These are phyloP conservation scores for Passerculus sandwichensis DNA, from an alignment of 2,797 vertebrate genomes.

Conservation along the genomic window DNA sequence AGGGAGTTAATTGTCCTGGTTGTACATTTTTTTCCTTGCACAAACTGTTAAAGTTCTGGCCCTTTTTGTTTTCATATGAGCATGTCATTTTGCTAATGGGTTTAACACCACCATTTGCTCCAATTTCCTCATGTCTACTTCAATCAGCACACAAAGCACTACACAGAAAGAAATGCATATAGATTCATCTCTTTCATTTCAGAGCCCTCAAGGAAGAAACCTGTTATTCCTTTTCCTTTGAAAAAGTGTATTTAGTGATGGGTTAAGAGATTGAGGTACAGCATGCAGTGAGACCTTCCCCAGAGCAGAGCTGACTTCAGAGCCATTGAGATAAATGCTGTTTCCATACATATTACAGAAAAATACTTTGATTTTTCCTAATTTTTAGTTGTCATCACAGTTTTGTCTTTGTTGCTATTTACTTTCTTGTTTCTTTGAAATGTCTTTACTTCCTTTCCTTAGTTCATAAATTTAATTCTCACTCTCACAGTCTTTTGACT, in stretches of 20 bases:
- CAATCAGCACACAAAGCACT: conserved; percentile 62
- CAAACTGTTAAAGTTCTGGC: conserved; percentile 68
- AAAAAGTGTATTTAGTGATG: conserved; percentile 42
- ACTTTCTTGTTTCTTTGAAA: neutral
- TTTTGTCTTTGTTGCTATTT: neutral
- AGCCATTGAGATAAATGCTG: conserved; percentile 20
- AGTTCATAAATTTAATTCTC: neutral
- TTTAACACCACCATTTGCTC: conserved; percentile 76
- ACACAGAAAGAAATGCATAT: neutral
- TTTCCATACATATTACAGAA: conserved; percentile 15
- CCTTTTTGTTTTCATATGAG: conserved; percentile 54
- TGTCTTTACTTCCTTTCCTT: neutral
- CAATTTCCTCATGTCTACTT: conserved; percentile 75
- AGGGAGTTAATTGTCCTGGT: conserved; percentile 63
- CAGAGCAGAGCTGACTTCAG: neutral
- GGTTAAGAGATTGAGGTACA: neutral
- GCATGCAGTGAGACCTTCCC: neutral
- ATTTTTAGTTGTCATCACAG: neutral
- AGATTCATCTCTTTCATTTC: conserved; percentile 47
- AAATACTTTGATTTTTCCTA: neutral
- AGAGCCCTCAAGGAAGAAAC: conserved; percentile 30
- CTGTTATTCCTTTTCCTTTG: conserved; percentile 38
- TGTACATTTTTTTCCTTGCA: conserved; percentile 61
- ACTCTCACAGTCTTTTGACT: neutral
- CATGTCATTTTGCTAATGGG: conserved; percentile 73